phyloP scores from a whole-genome alignment of 2,797 vertebrate species.

The Anabas testudineus region DNA sequence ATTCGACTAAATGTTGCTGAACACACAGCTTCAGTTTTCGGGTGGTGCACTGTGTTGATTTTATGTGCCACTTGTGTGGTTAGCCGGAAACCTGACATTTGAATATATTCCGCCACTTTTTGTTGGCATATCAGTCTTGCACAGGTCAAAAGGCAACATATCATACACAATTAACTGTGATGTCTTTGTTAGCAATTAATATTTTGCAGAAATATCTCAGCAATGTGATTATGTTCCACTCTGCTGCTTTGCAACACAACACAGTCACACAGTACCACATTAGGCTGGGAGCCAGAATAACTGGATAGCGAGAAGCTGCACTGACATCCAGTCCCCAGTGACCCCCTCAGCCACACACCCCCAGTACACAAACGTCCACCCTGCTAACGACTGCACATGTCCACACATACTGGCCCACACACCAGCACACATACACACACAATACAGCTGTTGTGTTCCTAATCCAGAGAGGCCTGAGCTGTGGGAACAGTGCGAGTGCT shows the following conservation, averaged over 20 bases:
- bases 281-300: constrained; percentile 59
- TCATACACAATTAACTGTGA: neutral
- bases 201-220: constrained; percentile 56
- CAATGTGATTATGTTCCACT: constrained; percentile 69
- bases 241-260: constrained; percentile 59
- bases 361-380: constrained; percentile 51
- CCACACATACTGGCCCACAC: constrained; percentile 43
- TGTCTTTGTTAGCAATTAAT: constrained; percentile 37
- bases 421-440: constrained; percentile 66
- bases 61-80: constrained; percentile 6
- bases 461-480: constrained; percentile 77
- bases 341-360: constrained; percentile 30
- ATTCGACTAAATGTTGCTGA: neutral
- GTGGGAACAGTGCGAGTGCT: constrained; percentile 78
- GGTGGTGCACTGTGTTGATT: constrained; percentile 1
- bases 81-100: constrained; percentile 7
- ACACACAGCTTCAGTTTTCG: constrained; percentile 22
- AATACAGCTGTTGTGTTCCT: constrained; percentile 85
- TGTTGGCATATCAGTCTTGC: constrained; percentile 8
- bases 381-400: constrained; percentile 59
- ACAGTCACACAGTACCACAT: constrained; percentile 67
- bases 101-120: neutral
- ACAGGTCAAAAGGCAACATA: neutral
- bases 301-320: constrained; percentile 65
- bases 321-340: constrained; percentile 59